Evolutionary conservation across 2,797 vertebrate genomes (phyloP).

Genomic region (Adelosebastes latens): DNA sequence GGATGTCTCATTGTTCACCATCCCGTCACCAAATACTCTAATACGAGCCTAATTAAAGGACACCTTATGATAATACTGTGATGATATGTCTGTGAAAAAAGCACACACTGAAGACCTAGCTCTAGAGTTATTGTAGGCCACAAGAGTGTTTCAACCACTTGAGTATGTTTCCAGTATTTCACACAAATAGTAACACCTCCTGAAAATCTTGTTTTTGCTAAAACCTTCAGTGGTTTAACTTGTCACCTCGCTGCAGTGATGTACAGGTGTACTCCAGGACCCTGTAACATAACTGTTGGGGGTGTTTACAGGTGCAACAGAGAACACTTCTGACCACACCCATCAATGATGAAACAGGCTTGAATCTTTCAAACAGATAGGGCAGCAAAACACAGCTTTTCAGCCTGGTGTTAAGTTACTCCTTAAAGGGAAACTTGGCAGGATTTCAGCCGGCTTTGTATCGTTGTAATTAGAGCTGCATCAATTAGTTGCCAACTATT

Average conservation of each 20-base stretch:
- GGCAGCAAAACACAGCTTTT: neutral
- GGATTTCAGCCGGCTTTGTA: neutral
- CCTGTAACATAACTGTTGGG: neutral
- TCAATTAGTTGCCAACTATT: no score
- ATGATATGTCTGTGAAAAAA: constrained; percentile 4
- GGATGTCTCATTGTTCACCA: constrained; percentile 35
- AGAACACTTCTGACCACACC: neutral
- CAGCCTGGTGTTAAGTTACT: neutral
- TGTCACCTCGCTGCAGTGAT: neutral
- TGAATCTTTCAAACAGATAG: neutral
- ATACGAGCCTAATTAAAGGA: constrained; percentile 36
- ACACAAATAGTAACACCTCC: constrained; percentile 5
- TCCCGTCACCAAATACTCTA: constrained; percentile 33
- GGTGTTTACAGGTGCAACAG: neutral
- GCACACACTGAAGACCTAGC: neutral
- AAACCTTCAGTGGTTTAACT: neutral
- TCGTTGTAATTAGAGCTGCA: neutral
- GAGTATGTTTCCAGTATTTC: neutral
- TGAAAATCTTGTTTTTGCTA: neutral
- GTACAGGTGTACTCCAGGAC: neutral
- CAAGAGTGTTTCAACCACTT: neutral
- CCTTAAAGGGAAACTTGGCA: neutral
- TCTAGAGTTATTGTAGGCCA: neutral
- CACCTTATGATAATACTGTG: constrained; percentile 23
- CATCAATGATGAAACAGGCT: neutral